Evolutionary conservation across 1,140 invertebrate genomes (phyloP).

Genomic region (Lysiphlebus fabarum): DNA sequence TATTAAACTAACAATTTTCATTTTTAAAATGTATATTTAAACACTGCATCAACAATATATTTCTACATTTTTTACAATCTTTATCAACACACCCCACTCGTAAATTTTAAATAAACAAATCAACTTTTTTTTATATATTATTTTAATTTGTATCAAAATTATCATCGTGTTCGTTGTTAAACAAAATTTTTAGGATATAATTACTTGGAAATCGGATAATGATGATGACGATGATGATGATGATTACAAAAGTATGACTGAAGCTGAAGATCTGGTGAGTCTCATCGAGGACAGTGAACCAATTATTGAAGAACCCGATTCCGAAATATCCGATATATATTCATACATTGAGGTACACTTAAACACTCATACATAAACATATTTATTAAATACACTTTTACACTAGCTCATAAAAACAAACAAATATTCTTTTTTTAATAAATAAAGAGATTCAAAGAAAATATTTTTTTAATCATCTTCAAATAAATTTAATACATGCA

Average conservation of each 20-base stretch:
- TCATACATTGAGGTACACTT: slow-evolving; percentile 41
- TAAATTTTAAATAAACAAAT: background rate
- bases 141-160: slow-evolving; percentile 16
- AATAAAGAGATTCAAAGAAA: slow-evolving; percentile 1
- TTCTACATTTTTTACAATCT: background rate
- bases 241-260: slow-evolving; percentile 50
- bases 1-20: slow-evolving; percentile 25
- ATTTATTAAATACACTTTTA: slow-evolving; percentile 13
- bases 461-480: slow-evolving; percentile 18
- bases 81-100: background rate
- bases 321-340: slow-evolving; percentile 30
- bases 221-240: slow-evolving; percentile 54
- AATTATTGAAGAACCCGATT: slow-evolving; percentile 37
- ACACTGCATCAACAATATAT: slow-evolving; percentile 16
- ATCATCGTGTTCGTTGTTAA: slow-evolving; percentile 14
- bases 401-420: background rate
- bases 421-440: background rate
- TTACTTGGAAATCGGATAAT: slow-evolving; percentile 39
- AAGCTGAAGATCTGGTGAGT: slow-evolving; percentile 50
- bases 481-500: slow-evolving; percentile 2
- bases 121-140: slow-evolving; percentile 6
- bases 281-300: slow-evolving; percentile 41
- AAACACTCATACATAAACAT: slow-evolving; percentile 27
- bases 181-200: slow-evolving; percentile 8
- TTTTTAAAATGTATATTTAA: slow-evolving; percentile 20